phyloP scores from a whole-genome alignment of 2,888 invertebrate species.

The Agapostemon virescens region DNA sequence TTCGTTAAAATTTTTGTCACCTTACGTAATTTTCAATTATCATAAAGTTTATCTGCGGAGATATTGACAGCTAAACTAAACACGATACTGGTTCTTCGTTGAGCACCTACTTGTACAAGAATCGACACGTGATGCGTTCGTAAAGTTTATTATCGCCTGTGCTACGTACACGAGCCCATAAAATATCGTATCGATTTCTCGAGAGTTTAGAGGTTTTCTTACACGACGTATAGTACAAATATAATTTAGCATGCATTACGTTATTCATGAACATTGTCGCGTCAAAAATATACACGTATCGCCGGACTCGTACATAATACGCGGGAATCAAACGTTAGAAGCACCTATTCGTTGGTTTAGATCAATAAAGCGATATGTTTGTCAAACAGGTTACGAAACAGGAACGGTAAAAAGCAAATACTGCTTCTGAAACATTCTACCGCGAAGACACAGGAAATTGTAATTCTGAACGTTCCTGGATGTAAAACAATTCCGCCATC shows the following conservation, averaged over 20 bases:
- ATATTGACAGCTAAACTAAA: neutral
- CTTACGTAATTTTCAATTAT: neutral
- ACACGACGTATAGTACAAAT: neutral
- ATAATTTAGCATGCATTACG: neutral
- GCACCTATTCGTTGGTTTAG: neutral
- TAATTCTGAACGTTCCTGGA: constrained; percentile 4
- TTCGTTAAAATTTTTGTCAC: neutral
- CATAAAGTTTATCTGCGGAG: neutral
- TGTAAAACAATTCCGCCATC: constrained; percentile 41
- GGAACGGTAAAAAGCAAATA: constrained; percentile 8
- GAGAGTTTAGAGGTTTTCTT: neutral
- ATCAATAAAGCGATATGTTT: constrained; percentile 21
- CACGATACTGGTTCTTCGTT: neutral
- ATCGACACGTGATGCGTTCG: neutral
- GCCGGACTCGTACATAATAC: neutral
- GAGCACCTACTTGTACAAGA: neutral
- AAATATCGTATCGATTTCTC: neutral
- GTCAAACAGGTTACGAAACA: constrained; percentile 6
- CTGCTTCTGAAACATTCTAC: constrained; percentile 25
- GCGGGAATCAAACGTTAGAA: neutral
- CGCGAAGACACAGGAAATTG: constrained; percentile 9
- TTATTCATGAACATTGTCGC: neutral
- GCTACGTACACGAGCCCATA: neutral
- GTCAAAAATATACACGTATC: neutral
- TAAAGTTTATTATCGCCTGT: neutral